Conservation (phyloP, 2,888 invertebrate genomes). For the Drosophila percnosoma region DNA sequence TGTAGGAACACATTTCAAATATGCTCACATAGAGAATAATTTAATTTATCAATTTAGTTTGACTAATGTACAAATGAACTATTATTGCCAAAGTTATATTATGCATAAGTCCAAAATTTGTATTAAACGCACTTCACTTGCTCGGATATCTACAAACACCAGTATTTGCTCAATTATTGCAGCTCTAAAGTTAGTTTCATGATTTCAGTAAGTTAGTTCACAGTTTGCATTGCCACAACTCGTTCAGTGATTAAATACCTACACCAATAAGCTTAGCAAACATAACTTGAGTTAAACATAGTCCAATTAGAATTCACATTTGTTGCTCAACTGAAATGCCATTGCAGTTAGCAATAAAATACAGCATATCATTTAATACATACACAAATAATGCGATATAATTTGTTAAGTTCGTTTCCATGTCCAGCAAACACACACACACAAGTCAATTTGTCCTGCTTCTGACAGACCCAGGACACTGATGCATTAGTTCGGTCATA, state of each 20-base stretch:
- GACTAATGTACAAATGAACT: background rate
- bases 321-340: conserved; percentile 18
- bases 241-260: background rate
- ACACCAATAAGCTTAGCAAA: background rate
- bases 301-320: conserved; percentile 1
- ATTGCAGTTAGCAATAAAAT: conserved; percentile 25
- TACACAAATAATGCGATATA: conserved; percentile 59
- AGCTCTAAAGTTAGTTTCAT: background rate
- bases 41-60: background rate
- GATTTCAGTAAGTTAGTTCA: background rate
- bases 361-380: conserved; percentile 19
- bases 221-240: background rate
- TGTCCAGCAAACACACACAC: conserved; percentile 30
- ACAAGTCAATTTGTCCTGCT: background rate
- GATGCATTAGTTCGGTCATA: conserved; percentile 33
- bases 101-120: background rate
- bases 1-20: no score
- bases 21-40: background rate
- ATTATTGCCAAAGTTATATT: background rate
- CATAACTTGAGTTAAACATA: background rate
- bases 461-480: conserved; percentile 26
- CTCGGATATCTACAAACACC: background rate
- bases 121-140: background rate
- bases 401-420: conserved; percentile 66
- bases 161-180: background rate